Percentiles rank a stretch among this genome's conserved stretches.
Conservation (phyloP, 2,113 vertebrate genomes). For the Rhabdomys dilectus region DNA sequence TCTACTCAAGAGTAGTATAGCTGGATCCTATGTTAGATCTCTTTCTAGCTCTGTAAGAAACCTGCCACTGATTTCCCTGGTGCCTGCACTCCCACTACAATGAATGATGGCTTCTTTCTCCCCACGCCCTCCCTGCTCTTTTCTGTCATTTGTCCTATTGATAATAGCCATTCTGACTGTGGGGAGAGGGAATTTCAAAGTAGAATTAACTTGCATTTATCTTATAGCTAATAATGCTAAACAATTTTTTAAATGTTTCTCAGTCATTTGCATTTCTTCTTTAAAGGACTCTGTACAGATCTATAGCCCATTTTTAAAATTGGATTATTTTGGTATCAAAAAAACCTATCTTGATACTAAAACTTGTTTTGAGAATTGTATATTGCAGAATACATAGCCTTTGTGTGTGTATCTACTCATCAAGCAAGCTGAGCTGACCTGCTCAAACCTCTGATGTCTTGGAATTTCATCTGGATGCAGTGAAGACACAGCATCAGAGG, state of each 20-base stretch:
- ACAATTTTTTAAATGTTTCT: not conserved
- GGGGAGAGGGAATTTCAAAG: not conserved
- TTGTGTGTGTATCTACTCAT: too few species aligned
- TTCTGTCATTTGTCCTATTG: not conserved
- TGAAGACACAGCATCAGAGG: too few species aligned
- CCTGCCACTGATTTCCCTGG: not conserved
- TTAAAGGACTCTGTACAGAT: not conserved
- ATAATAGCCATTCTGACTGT: not conserved
- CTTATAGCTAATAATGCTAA: not conserved
- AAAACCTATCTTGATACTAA: too few species aligned
- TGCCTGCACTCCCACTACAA: not conserved
- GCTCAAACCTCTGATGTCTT: too few species aligned
- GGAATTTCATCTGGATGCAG: too few species aligned
- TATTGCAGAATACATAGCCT: too few species aligned
- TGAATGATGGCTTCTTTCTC: not conserved
- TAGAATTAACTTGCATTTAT: not conserved
- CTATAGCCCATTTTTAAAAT: not conserved
- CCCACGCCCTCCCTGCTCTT: not conserved
- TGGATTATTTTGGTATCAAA: too few species aligned
- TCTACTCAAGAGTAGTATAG: not conserved
- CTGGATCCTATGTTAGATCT: not conserved
- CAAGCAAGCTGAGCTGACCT: too few species aligned
- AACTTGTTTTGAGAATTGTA: too few species aligned
- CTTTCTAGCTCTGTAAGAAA: not conserved
- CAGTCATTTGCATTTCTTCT: not conserved